A percentile compares a stretch with the other conserved stretches of the same genome.
Evolutionary conservation across 2,888 invertebrate genomes (phyloP).

Genomic region (Drosophila paramelanica): DNA sequence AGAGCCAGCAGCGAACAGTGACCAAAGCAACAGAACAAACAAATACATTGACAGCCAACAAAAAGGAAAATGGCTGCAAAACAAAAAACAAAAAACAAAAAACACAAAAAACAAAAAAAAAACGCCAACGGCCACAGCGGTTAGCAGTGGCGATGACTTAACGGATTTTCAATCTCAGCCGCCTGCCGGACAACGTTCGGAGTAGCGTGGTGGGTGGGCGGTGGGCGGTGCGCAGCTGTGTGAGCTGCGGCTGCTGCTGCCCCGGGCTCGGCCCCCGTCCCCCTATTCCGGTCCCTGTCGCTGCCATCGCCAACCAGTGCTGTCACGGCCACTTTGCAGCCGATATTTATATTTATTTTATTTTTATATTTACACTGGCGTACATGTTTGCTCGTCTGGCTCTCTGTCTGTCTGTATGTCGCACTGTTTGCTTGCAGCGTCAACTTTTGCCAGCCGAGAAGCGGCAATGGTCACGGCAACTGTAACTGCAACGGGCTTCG

Average conservation of each 20-base stretch:
- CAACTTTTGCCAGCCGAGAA: slow-evolving; percentile 63
- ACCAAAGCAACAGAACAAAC: slow-evolving; percentile 68
- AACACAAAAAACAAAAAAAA: slow-evolving; percentile 4
- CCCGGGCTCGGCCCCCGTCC: background rate
- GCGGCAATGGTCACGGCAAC: slow-evolving; percentile 35
- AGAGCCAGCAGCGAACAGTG: slow-evolving; percentile 35
- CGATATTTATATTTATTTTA: slow-evolving; percentile 81
- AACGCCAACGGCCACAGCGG: slow-evolving; percentile 62
- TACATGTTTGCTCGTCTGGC: slow-evolving; percentile 55
- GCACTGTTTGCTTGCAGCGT: slow-evolving; percentile 61
- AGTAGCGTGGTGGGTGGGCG: slow-evolving; percentile 4
- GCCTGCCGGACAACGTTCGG: slow-evolving; percentile 28
- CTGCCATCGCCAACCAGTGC: slow-evolving; percentile 2
- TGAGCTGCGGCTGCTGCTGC: slow-evolving; percentile 27
- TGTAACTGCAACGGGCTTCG: slow-evolving; percentile 11
- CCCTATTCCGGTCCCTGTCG: background rate
- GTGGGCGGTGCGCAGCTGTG: slow-evolving; percentile 25
- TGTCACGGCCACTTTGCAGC: slow-evolving; percentile 75
- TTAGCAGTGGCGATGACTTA: slow-evolving; percentile 80
- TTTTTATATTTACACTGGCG: slow-evolving; percentile 76
- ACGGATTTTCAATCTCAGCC: slow-evolving; percentile 80
- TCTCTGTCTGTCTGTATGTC: slow-evolving; percentile 26
- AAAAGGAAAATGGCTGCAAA: slow-evolving; percentile 16
- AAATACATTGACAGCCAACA: slow-evolving; percentile 61
- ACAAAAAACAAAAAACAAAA: background rate